Percentiles rank a stretch among this genome's conserved stretches.
Evolutionary conservation across 2,888 invertebrate genomes (phyloP).

Genomic region (Cyclophora albipunctata): DNA sequence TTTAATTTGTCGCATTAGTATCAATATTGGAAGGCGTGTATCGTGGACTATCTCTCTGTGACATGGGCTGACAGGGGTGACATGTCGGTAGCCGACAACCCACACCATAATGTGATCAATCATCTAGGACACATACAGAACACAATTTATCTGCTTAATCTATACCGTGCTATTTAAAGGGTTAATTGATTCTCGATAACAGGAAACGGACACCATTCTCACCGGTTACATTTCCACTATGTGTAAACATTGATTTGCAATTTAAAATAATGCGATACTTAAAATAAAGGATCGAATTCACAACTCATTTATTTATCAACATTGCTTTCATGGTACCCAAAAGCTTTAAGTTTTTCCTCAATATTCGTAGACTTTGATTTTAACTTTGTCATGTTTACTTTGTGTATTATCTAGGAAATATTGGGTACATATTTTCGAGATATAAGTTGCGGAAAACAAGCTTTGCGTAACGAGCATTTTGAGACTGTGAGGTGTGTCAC

Average conservation of each 20-base stretch:
- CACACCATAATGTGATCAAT: slow-evolving; percentile 16
- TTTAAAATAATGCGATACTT: not conserved
- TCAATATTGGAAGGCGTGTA: slow-evolving; percentile 11
- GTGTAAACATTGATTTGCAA: slow-evolving; percentile 2
- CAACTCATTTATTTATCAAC: not conserved
- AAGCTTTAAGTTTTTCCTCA: not conserved
- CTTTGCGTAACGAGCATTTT: slow-evolving; percentile 38
- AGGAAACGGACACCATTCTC: slow-evolving; percentile 1
- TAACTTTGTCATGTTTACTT: not conserved
- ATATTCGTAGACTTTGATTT: too few species aligned
- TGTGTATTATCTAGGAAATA: not conserved
- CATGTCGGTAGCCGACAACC: slow-evolving; percentile 17
- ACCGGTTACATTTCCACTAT: slow-evolving; percentile 4
- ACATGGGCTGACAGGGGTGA: slow-evolving; percentile 21
- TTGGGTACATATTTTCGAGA: too few species aligned
- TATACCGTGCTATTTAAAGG: slow-evolving; percentile 10
- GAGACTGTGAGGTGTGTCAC: slow-evolving; percentile 31
- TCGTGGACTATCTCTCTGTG: slow-evolving; percentile 12
- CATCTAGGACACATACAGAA: slow-evolving; percentile 14
- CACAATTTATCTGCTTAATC: slow-evolving; percentile 6
- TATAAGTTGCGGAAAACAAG: slow-evolving; percentile 15
- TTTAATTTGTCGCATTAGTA: slow-evolving; percentile 3
- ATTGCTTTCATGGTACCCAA: not conserved
- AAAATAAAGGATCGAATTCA: too few species aligned
- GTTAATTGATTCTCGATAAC: slow-evolving; percentile 16